Percentiles rank a stretch among this genome's conserved stretches.
These are phyloP conservation scores for Bombyx mandarina DNA, from an alignment of 1,140 invertebrate genomes.

Conservation along the genomic window DNA sequence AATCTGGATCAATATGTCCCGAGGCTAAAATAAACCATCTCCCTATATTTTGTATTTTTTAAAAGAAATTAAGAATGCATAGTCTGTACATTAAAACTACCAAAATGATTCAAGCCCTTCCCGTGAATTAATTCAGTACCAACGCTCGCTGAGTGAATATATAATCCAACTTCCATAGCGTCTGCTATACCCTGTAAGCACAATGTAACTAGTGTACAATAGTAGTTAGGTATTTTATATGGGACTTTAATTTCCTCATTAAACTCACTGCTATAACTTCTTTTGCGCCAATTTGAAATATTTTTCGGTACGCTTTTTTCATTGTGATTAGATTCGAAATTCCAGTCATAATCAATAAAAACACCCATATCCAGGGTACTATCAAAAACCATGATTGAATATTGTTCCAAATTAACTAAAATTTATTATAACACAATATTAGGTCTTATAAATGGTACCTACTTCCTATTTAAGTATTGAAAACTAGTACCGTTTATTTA, in stretches of 20 bases:
- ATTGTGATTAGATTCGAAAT: slow-evolving; percentile 20
- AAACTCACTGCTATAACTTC: slow-evolving; percentile 38
- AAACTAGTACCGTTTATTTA: slow-evolving; percentile 1
- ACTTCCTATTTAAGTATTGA: neutral
- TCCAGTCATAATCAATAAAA: slow-evolving; percentile 22
- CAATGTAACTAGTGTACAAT: neutral
- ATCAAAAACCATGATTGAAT: slow-evolving; percentile 31
- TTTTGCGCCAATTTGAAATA: slow-evolving; percentile 33
- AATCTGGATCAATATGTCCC: slow-evolving; percentile 50
- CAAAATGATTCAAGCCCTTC: slow-evolving; percentile 56
- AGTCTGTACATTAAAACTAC: slow-evolving; percentile 18
- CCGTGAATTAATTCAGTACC: slow-evolving; percentile 57
- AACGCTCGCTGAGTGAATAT: slow-evolving; percentile 45
- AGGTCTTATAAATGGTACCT: too few species aligned
- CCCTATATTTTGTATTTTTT: neutral
- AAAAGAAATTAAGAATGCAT: slow-evolving; percentile 1
- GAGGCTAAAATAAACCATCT: slow-evolving; percentile 28
- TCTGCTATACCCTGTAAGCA: slow-evolving; percentile 36
- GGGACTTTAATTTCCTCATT: neutral
- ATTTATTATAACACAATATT: neutral
- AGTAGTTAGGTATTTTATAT: too few species aligned
- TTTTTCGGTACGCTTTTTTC: slow-evolving; percentile 25
- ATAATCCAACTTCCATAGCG: slow-evolving; percentile 47
- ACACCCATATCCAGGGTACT: slow-evolving; percentile 43
- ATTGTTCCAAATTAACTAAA: slow-evolving; percentile 55